Base-by-base conservation (phyloP, 2,888 invertebrate species). In the Hesperia comma region DNA sequence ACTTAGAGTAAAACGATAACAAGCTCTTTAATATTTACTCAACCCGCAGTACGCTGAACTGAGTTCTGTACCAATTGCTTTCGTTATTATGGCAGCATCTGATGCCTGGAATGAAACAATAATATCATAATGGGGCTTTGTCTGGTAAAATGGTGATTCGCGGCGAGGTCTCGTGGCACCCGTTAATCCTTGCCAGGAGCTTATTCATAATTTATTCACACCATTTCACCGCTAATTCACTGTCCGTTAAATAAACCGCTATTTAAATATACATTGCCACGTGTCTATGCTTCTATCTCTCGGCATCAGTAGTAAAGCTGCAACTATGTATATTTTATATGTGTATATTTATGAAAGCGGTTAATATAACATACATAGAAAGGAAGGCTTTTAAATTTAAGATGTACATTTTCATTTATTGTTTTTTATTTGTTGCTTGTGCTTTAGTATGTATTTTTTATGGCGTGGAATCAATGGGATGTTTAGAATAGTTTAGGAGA, bases 151-250 rank as follows among this genome's bases (percentile, higher is more conserved):
- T 74, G 77, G 72, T 76, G 79, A 80, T 79, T 77, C 74, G 77
- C 74, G 77, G 78, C 73, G 73, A 72, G 71, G 72, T 71, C 78
- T 79, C 79, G 73, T 77, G 78, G 77, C 76, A 80, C 78, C 84
- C 85, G 83, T 89, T 88, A 88, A 86, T 86, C 84, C 83, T 78
- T 77, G 81, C 83, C 81, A 78, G 77, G 73, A 78, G 84, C 79
- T 84, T 84, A 81, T 85, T 85, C 83, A 85, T 86, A 83, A 85
- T 87, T 87, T 87, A 89, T 88, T 86, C 83, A 86, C 79, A 79
- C 82, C 83, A 86, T 87, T 85, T 83, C 76, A 74, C 78, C 79
- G 80, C 81, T 85, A 86, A 88, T 87, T 86, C 79, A 81, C 79
- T 80, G 81, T 75, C 79, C 79, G 81, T 80, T 83, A 81, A 85